Conservation (phyloP, 1,140 invertebrate genomes). For the Lordiphosa collinella region DNA sequence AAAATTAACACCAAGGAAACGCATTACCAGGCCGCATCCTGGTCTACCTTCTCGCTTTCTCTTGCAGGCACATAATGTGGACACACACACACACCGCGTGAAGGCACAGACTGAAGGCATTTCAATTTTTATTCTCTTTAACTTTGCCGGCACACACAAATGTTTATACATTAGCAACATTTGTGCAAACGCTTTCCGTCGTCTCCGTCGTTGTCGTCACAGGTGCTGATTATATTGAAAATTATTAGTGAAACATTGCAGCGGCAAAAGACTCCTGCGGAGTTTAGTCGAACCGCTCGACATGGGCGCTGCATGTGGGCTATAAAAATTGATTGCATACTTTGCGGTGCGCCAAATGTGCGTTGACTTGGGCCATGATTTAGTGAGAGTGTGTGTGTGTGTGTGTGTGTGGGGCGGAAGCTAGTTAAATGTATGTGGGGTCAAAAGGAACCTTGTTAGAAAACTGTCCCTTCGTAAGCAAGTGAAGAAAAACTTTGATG, state of each 20-base stretch:
- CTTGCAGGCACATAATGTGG: background rate
- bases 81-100: constrained; percentile 1
- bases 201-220: constrained; percentile 31
- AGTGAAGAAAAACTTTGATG: too few species aligned
- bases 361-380: constrained; percentile 3
- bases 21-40: constrained; percentile 34
- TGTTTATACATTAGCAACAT: constrained; percentile 74
- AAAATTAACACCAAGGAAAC: constrained; percentile 48
- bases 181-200: constrained; percentile 45
- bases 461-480: too few species aligned
- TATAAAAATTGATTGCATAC: constrained; percentile 72
- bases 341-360: constrained; percentile 59
- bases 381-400: background rate
- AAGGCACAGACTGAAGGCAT: constrained; percentile 17
- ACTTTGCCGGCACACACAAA: constrained; percentile 41
- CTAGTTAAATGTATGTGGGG: background rate
- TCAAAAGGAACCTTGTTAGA: too few species aligned
- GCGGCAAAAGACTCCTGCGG: constrained; percentile 15
- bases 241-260: constrained; percentile 72
- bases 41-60: background rate
- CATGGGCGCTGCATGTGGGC: constrained; percentile 47
- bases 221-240: constrained; percentile 75
- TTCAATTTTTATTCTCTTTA: constrained; percentile 47
- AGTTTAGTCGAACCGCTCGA: constrained; percentile 5
- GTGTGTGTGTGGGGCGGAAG: background rate